A percentile compares a stretch with the other conserved stretches of the same genome.
phyloP scores from a whole-genome alignment of 2,888 invertebrate species.

The Drosophila parthenogenetica region DNA sequence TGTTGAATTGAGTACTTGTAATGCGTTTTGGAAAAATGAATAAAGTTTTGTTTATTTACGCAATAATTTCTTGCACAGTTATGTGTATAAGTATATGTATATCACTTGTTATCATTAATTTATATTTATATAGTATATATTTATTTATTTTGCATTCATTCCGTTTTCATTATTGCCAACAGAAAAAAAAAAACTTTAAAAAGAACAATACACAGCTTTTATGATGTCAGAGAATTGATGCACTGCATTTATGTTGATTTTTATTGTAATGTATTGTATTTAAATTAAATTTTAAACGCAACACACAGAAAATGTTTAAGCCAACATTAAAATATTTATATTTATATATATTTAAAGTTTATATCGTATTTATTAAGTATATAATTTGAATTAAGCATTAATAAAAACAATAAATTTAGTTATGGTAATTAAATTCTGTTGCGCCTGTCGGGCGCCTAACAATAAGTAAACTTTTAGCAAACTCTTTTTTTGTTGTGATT shows the following conservation, averaged over 20 bases:
- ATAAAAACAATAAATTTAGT: constrained; percentile 75
- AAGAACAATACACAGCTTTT: constrained; percentile 46
- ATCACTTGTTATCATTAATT: constrained; percentile 62
- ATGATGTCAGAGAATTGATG: constrained; percentile 69
- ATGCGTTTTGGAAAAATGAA: constrained; percentile 58
- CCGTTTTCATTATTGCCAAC: constrained; percentile 21
- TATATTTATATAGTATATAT: constrained; percentile 11
- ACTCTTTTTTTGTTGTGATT: constrained; percentile 43
- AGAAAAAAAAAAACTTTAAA: constrained; percentile 1
- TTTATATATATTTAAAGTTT: constrained; percentile 28
- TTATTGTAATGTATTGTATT: constrained; percentile 69
- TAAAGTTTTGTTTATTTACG: constrained; percentile 61
- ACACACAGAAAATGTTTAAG: constrained; percentile 71
- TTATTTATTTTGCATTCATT: constrained; percentile 13
- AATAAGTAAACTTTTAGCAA: constrained; percentile 66
- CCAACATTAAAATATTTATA: constrained; percentile 68
- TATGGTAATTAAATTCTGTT: constrained; percentile 63
- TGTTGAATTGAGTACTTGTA: constrained; percentile 13
- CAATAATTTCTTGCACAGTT: constrained; percentile 46
- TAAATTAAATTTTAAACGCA: constrained; percentile 76
- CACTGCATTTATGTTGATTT: constrained; percentile 60
- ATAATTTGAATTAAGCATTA: constrained; percentile 71
- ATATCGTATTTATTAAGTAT: constrained; percentile 35
- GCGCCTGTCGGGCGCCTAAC: constrained; percentile 62
- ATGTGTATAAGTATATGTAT: constrained; percentile 49